Evolutionary conservation across 2,113 vertebrate species (phyloP).

Genomic region (Bubalus kerabau): DNA sequence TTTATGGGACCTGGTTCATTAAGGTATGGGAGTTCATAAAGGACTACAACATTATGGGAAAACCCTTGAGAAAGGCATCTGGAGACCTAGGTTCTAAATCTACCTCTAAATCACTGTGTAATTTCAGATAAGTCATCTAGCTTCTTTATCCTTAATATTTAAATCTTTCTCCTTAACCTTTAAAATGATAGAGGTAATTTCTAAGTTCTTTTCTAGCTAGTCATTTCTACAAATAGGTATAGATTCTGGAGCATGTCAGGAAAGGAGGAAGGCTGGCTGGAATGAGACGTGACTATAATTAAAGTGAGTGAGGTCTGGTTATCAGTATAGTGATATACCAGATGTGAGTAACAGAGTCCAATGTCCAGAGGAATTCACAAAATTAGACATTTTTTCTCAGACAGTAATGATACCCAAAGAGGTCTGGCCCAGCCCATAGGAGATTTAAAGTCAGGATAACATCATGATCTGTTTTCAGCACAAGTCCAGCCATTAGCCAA

Average conservation of each 20-base stretch:
- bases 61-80: neutral
- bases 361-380: neutral
- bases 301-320: neutral
- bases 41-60: neutral
- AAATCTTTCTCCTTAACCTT: neutral
- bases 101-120: neutral
- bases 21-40: neutral
- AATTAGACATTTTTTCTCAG: neutral
- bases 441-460: neutral
- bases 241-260: neutral
- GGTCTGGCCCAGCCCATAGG: neutral
- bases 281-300: neutral
- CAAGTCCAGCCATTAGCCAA: neutral
- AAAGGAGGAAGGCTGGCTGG: neutral
- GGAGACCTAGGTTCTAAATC: neutral
- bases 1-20: neutral
- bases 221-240: neutral
- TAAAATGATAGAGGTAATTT: neutral
- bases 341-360: neutral
- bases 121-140: neutral
- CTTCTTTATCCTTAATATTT: neutral
- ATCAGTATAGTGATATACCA: neutral
- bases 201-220: neutral
- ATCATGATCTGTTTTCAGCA: neutral
- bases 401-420: neutral